Percentiles rank a stretch among this genome's conserved stretches.
These are phyloP conservation scores for Rotaria sp. DNA, from an alignment of 2,888 invertebrate species.

Conservation along the genomic window DNA sequence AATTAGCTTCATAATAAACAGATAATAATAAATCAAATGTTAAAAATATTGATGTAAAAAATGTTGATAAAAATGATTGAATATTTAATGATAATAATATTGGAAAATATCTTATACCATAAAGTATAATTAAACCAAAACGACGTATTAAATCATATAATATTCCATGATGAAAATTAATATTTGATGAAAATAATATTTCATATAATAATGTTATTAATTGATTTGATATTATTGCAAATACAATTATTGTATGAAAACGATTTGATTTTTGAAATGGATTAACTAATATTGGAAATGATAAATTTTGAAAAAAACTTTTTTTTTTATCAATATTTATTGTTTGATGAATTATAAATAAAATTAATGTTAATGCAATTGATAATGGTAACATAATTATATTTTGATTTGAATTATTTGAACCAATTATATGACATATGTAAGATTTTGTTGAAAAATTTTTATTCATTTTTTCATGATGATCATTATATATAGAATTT, in stretches of 20 bases:
- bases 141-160: slow-evolving; percentile 18
- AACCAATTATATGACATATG: not conserved
- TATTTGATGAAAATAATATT: not conserved
- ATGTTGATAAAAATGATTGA: slow-evolving; percentile 4
- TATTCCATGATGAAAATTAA: not conserved
- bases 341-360: not conserved
- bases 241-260: slow-evolving; percentile 1
- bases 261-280: slow-evolving; percentile 23
- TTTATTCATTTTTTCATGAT: not conserved
- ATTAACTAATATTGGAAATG: not conserved
- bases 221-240: not conserved
- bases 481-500: not conserved
- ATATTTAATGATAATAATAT: slow-evolving; percentile 22
- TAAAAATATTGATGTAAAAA: slow-evolving; percentile 20
- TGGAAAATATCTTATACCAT: slow-evolving; percentile 16
- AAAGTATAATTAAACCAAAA: slow-evolving; percentile 11
- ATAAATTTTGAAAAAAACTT: not conserved
- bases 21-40: not conserved
- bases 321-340: not conserved
- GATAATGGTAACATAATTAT: slow-evolving; percentile 23
- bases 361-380: not conserved
- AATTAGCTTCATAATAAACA: slow-evolving; percentile 20
- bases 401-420: not conserved
- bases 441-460: not conserved
- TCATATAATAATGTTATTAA: not conserved